Evolutionary conservation across 2,888 invertebrate species (phyloP).

Genomic region (Pyralis farinalis): DNA sequence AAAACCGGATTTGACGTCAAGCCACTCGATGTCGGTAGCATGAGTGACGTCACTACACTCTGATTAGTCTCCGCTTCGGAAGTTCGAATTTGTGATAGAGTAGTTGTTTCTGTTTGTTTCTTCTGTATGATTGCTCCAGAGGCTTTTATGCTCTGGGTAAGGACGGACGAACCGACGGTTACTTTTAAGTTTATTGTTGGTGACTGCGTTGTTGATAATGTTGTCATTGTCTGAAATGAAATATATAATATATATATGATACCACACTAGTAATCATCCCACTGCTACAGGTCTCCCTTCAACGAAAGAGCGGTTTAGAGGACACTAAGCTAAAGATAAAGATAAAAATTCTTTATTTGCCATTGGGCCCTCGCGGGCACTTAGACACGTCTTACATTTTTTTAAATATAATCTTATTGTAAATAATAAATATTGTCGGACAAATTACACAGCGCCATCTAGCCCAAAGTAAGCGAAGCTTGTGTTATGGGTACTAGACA

Average conservation of each 20-base stretch:
- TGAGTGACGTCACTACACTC: conserved; percentile 9
- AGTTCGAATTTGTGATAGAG: conserved; percentile 4
- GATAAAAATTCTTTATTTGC: too few relatives aligned
- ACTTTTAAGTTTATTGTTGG: conserved; percentile 46
- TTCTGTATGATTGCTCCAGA: conserved; percentile 17
- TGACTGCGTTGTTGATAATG: conserved; percentile 12
- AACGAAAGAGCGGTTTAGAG: too few relatives aligned
- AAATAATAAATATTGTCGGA: too few relatives aligned
- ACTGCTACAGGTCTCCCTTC: too few relatives aligned
- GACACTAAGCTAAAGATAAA: too few relatives aligned
- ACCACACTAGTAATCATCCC: not conserved
- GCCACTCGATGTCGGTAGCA: conserved; percentile 4
- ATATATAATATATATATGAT: not conserved
- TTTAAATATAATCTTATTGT: too few relatives aligned
- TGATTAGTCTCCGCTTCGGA: not conserved
- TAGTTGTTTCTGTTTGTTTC: not conserved
- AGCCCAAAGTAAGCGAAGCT: too few relatives aligned
- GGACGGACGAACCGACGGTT: conserved; percentile 46
- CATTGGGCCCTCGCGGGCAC: too few relatives aligned
- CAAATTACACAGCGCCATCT: too few relatives aligned
- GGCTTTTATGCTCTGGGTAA: conserved; percentile 47
- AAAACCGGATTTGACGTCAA: conserved; percentile 17
- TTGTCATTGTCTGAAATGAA: conserved; percentile 30
- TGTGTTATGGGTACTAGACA: too few relatives aligned
- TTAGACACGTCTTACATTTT: too few relatives aligned